Percentiles rank a stretch among this genome's conserved stretches.
Evolutionary conservation across 2,113 vertebrate genomes (phyloP).

Genomic region (Macrotis lagotis): DNA sequence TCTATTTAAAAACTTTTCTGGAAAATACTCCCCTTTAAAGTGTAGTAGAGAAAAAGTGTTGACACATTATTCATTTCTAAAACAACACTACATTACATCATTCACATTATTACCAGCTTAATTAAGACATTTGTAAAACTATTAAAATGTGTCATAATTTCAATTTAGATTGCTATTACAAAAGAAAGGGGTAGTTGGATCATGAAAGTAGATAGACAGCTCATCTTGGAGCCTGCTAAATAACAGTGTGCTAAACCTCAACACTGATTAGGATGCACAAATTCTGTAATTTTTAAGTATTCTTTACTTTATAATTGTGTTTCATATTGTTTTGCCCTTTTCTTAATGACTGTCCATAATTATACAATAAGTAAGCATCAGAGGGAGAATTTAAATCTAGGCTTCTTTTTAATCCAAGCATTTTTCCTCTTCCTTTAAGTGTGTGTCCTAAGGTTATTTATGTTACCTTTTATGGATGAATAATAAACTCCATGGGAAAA

Average conservation of each 20-base stretch:
- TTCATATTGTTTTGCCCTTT: not conserved
- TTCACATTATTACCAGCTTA: not conserved
- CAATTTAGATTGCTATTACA: not conserved
- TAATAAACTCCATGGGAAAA: slow-evolving; percentile 13
- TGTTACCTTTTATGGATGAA: not conserved
- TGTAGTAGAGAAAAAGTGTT: not conserved
- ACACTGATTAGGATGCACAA: not conserved
- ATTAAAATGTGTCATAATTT: not conserved
- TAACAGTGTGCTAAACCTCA: not conserved
- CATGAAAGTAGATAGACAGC: not conserved
- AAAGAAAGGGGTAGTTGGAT: not conserved
- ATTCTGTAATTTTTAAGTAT: not conserved
- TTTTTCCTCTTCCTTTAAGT: too few species aligned
- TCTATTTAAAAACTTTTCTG: slow-evolving; percentile 23
- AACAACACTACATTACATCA: not conserved
- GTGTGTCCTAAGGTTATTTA: too few species aligned
- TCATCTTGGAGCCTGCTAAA: not conserved
- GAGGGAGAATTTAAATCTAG: too few species aligned
- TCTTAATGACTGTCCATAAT: too few species aligned
- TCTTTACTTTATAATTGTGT: not conserved
- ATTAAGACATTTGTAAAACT: not conserved
- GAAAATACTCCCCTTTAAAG: slow-evolving; percentile 3
- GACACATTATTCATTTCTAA: not conserved
- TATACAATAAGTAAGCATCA: too few species aligned
- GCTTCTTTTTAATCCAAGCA: too few species aligned